These are phyloP conservation scores for Myodes glareolus DNA, from an alignment of 2,113 vertebrate genomes.

Conservation along the genomic window DNA sequence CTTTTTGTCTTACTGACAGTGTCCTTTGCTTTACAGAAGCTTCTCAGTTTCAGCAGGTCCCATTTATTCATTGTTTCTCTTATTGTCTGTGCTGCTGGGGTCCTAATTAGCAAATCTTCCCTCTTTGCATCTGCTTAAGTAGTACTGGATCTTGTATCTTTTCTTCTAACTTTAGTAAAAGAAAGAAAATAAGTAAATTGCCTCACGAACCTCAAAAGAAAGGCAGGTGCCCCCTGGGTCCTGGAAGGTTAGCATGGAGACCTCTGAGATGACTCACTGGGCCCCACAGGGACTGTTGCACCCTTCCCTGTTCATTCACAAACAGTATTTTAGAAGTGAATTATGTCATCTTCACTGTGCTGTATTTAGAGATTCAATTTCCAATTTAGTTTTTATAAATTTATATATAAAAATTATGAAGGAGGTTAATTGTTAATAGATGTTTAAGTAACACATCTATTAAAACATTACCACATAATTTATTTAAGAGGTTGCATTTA, in stretches of 20 bases:
- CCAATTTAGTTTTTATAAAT: neutral
- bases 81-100: no score
- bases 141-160: neutral
- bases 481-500: neutral
- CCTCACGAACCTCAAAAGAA: neutral
- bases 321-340: neutral
- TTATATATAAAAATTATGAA: neutral
- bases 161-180: neutral
- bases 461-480: neutral
- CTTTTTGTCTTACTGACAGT: no score
- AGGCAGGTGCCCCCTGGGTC: neutral
- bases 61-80: no score
- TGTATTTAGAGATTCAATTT: neutral
- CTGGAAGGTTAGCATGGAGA: neutral
- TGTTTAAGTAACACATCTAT: neutral
- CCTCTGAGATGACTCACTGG: neutral
- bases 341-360: neutral
- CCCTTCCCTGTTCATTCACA: neutral
- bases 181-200: slow-evolving; percentile 28
- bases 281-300: neutral
- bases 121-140: neutral
- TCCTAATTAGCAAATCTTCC: neutral
- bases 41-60: no score
- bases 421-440: neutral
- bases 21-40: no score